Evolutionary conservation across 2,888 invertebrate species (phyloP).

Genomic region (Minunthozetes semirufus): DNA sequence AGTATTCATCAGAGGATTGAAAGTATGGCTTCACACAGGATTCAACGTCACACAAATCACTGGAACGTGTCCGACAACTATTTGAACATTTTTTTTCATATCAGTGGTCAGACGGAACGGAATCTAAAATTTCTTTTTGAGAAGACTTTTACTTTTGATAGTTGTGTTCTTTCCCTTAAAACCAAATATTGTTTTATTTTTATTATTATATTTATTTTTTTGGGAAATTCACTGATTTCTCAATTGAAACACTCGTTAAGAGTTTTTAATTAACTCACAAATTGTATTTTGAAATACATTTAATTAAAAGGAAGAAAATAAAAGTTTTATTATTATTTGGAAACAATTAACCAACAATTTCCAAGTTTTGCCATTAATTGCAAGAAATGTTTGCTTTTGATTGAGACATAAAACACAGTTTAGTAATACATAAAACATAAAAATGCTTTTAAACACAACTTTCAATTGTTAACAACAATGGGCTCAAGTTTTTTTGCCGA

Average conservation of each 20-base stretch:
- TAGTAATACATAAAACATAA: too few relatives aligned
- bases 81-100: neutral
- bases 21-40: too few relatives aligned
- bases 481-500: neutral
- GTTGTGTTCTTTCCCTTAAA: neutral
- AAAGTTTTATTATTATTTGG: neutral
- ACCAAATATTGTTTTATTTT: neutral
- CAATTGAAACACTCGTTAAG: neutral
- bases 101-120: constrained; percentile 16
- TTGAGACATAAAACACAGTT: neutral
- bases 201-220: neutral
- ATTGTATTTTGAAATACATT: neutral
- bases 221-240: neutral
- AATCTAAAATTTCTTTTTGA: neutral
- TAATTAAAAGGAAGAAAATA: neutral
- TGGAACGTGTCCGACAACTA: neutral
- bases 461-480: neutral
- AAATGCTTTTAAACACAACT: neutral
- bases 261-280: too few relatives aligned
- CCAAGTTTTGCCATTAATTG: too few relatives aligned
- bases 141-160: neutral
- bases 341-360: too few relatives aligned
- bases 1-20: too few relatives aligned
- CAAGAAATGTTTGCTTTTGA: neutral
- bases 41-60: neutral